Conservation (phyloP, 2,888 invertebrate genomes). For the Drosophila phalerata region DNA sequence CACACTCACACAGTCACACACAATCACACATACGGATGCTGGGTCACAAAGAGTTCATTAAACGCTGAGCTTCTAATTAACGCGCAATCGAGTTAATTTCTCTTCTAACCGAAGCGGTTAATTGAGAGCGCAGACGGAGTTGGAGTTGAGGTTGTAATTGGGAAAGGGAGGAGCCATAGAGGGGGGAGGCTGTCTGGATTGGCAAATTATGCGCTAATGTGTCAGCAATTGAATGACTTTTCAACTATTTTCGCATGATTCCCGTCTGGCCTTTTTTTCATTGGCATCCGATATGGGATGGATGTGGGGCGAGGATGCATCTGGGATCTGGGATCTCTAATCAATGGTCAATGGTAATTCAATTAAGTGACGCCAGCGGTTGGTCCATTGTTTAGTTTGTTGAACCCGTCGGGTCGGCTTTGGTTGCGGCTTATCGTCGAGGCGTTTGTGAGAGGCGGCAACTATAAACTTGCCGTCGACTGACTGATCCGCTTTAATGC, state of each 20-base stretch:
- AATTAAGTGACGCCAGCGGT: constrained; percentile 59
- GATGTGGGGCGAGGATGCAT: constrained; percentile 4
- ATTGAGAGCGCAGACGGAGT: constrained; percentile 71
- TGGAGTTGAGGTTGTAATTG: neutral
- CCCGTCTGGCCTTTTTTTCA: constrained; percentile 38
- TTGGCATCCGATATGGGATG: constrained; percentile 56
- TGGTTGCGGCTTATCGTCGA: constrained; percentile 38
- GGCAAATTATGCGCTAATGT: constrained; percentile 76
- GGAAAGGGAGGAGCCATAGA: neutral
- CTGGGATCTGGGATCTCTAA: constrained; percentile 23
- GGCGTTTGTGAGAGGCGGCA: constrained; percentile 41
- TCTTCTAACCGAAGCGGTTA: constrained; percentile 75
- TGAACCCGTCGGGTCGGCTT: constrained; percentile 48
- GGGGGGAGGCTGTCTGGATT: constrained; percentile 2
- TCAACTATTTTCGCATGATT: constrained; percentile 49
- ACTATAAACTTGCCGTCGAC: constrained; percentile 49
- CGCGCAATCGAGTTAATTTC: constrained; percentile 82
- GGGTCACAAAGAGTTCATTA: constrained; percentile 70
- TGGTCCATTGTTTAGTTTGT: constrained; percentile 72
- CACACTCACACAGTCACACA: constrained; percentile 5
- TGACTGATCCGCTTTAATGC: constrained; percentile 72
- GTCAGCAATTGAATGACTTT: constrained; percentile 62
- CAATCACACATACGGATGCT: constrained; percentile 19
- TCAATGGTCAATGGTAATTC: constrained; percentile 67
- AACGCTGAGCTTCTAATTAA: constrained; percentile 76